Base-by-base conservation (phyloP, 2,888 invertebrate species). In the Axea sp. region DNA sequence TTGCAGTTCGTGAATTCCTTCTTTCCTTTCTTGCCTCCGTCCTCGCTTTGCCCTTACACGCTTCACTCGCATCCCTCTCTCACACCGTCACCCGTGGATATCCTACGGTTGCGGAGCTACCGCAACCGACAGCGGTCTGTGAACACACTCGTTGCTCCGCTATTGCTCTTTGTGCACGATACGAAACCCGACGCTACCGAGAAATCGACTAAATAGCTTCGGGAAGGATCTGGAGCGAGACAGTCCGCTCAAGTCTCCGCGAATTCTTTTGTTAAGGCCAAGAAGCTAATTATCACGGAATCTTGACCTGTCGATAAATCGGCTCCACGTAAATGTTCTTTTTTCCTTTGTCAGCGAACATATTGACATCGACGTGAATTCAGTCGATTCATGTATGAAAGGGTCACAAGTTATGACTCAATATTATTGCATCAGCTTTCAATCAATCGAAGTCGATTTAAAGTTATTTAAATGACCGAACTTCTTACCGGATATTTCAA, bases 1-100 rank as follows among this genome's bases (percentile, higher is more conserved):
- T 85, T 84, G 84, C 84, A 84, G 85, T 84, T 86, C 83, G 86
- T 84, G 85, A 85, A 85, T 85, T 85, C 82, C 82, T 84, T 76
- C 81, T 79, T 82, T 79, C 78, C 81, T 80, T 81, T 78, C 77
- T 79, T 75, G 77, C 77, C 77, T 75, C 74, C 65, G 55, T 75
- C 69, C 59, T 76, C 76, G 64, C 60, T 53, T 74, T 76, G 73
- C 76, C 67, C 57, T 75, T 65, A 69, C 76, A 67, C 49, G 65
- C 49, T 47, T 43, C 60, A 51, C 45, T 57, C 65, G 31, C 51
- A 62, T 62, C 62, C 57, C 69, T 31, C 68, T 72, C 57, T 77
- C 71, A 41, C 45, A 49, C 51, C 45, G 59, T 68, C 45, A 68
- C 26, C 69, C 41, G 35, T 43, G 49, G 60, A 59, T 67, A 67